phyloP scores from a whole-genome alignment of 1,140 invertebrate species.

The Globodera ellingtonae region DNA sequence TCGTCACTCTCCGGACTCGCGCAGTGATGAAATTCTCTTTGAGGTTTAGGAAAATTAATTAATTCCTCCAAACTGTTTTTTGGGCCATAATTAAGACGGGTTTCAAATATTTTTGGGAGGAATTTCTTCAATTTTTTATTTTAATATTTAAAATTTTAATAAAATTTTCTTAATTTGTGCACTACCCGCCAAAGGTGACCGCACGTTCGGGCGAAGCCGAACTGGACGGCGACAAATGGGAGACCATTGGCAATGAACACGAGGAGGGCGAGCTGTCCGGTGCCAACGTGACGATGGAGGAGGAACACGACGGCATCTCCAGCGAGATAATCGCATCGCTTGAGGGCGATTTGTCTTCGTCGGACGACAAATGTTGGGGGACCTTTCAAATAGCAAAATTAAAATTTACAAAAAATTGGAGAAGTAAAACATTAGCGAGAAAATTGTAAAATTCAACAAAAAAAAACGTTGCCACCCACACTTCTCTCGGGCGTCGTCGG shows the following conservation, averaged over 20 bases:
- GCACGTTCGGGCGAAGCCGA: neutral
- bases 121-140: too few relatives aligned
- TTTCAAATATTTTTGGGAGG: too few relatives aligned
- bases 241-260: neutral
- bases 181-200: neutral
- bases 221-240: neutral
- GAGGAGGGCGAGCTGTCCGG: neutral
- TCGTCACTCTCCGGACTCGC: neutral
- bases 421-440: too few relatives aligned
- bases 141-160: neutral
- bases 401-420: too few relatives aligned
- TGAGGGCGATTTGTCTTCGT: neutral
- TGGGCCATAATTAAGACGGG: too few relatives aligned
- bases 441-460: too few relatives aligned
- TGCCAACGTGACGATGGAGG: neutral
- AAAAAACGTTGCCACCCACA: too few relatives aligned
- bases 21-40: neutral
- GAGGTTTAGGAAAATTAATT: neutral
- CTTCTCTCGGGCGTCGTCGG: neutral
- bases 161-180: slow-evolving; percentile 8
- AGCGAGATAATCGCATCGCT: neutral
- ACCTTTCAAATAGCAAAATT: too few relatives aligned
- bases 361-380: too few relatives aligned
- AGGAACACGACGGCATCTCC: neutral
- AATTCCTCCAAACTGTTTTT: neutral